Conservation (phyloP, 2,888 invertebrate genomes). For the Acrobasis suavella region DNA sequence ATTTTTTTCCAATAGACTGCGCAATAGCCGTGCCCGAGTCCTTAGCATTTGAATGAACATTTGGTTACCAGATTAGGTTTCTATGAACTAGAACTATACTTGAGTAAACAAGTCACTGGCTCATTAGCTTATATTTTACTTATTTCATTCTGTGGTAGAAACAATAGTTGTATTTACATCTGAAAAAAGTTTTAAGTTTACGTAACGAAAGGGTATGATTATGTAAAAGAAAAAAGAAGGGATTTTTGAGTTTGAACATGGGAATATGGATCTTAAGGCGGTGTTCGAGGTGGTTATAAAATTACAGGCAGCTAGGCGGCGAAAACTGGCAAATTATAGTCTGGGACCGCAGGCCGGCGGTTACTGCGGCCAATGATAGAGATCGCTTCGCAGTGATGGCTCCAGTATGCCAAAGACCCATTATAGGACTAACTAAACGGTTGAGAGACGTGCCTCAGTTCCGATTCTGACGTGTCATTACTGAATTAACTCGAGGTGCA, state of each 20-base stretch:
- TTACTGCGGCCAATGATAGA: conserved; percentile 54
- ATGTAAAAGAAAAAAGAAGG: conserved; percentile 47
- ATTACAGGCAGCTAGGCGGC: conserved; percentile 75
- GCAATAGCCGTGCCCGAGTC: conserved; percentile 51
- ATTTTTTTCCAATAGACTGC: conserved; percentile 66
- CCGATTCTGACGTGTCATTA: conserved; percentile 18
- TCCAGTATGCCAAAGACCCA: conserved; percentile 56
- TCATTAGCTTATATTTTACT: conserved; percentile 56
- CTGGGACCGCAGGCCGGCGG: conserved; percentile 59
- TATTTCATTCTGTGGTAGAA: conserved; percentile 40
- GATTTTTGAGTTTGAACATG: conserved; percentile 47
- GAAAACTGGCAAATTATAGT: conserved; percentile 78
- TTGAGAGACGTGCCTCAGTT: conserved; percentile 29
- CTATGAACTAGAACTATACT: conserved; percentile 62
- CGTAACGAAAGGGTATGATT: conserved; percentile 55
- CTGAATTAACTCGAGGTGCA: conserved; percentile 12
- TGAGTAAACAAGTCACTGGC: conserved; percentile 64
- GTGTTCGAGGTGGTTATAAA: conserved; percentile 60
- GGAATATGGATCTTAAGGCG: conserved; percentile 69
- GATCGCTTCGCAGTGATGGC: conserved; percentile 64
- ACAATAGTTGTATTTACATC: conserved; percentile 47
- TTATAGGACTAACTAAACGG: conserved; percentile 52
- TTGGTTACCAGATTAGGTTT: conserved; percentile 80
- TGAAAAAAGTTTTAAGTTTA: conserved; percentile 46
- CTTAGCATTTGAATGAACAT: conserved; percentile 78